Base-by-base conservation (phyloP, 2,113 vertebrate species). In the Saimiri boliviensis region DNA sequence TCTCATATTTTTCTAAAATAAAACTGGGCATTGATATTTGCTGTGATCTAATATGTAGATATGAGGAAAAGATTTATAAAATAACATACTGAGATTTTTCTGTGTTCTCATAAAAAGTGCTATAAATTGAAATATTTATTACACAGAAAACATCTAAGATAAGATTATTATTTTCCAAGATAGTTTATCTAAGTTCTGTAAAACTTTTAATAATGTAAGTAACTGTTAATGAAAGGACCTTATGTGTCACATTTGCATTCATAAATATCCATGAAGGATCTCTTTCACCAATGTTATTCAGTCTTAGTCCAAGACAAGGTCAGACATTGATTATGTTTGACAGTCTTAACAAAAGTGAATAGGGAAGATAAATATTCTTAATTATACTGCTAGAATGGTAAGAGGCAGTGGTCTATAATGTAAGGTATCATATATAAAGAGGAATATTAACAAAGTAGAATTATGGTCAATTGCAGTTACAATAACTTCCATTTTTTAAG, bases 241-340 rank as follows among this genome's bases (percentile, higher is more conserved):
- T 93, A 79, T 95, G 93, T 97, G 86, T 88, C 73, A 60, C 60
- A 96, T 97, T 96, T 95, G 80, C 89, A 95, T 91, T 97, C 70
- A 93, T 95, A 97, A 95, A 94, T 95, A 93, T 79, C 92, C 79
- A 77, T 97, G 96, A 97, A 97, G 89, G 70, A 89, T 94, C 86
- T 94, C 89, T 97, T 97, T 97, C 91, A 93, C 86, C 68, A 84
- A 0, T 80, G 91, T 86, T 97, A 84, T 76, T 95, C 54, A 93
- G 10, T 93, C 82, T 94, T 60, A 89, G 60, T 92, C 58, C 68
- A 89, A 68, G 52, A 83, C 83, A 87, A 95, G 83, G 86, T 97
- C 80, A 95, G 63, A 84, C 89, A 94, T 90, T 92, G 85, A 92
- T 97, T 92, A 66, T 83, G 14, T 91, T 80, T 97, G 90, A 93